Percentiles rank a stretch among this genome's conserved stretches.
phyloP scores from a whole-genome alignment of 2,797 vertebrate species.

The Spinibarbus caldwelli region DNA sequence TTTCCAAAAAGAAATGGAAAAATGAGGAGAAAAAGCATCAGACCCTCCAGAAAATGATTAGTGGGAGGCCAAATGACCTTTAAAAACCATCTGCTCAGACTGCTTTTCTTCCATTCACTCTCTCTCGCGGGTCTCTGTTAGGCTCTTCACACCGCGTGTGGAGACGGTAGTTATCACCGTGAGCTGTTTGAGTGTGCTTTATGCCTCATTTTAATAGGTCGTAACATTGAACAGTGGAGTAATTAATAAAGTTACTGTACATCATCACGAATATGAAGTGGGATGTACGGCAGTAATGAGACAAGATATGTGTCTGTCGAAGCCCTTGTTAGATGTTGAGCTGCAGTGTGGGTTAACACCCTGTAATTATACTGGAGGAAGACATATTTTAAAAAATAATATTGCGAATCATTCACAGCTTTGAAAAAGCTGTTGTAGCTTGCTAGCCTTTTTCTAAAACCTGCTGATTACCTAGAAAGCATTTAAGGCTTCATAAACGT shows the following conservation, averaged over 20 bases:
- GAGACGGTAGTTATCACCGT: not conserved
- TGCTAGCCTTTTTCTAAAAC: not conserved
- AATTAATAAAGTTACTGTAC: slow-evolving; percentile 30
- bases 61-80: slow-evolving; percentile 68
- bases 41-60: slow-evolving; percentile 57
- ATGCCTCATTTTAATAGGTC: slow-evolving; percentile 38
- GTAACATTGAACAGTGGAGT: not conserved
- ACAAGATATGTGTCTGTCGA: not conserved
- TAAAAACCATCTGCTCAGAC: slow-evolving; percentile 70
- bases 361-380: not conserved
- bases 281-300: not conserved
- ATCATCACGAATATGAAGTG: slow-evolving; percentile 4
- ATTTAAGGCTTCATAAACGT: not conserved
- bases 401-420: not conserved
- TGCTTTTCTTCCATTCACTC: slow-evolving; percentile 33
- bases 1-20: slow-evolving; percentile 46
- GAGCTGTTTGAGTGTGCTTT: slow-evolving; percentile 15
- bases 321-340: not conserved
- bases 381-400: not conserved
- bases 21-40: not conserved
- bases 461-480: not conserved
- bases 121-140: not conserved
- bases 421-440: not conserved
- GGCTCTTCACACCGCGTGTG: not conserved
- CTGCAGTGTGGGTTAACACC: not conserved